A percentile compares a stretch with the other conserved stretches of the same genome.
These are phyloP conservation scores for Euura saliciscinereae DNA, from an alignment of 1,140 invertebrate species.

Conservation along the genomic window DNA sequence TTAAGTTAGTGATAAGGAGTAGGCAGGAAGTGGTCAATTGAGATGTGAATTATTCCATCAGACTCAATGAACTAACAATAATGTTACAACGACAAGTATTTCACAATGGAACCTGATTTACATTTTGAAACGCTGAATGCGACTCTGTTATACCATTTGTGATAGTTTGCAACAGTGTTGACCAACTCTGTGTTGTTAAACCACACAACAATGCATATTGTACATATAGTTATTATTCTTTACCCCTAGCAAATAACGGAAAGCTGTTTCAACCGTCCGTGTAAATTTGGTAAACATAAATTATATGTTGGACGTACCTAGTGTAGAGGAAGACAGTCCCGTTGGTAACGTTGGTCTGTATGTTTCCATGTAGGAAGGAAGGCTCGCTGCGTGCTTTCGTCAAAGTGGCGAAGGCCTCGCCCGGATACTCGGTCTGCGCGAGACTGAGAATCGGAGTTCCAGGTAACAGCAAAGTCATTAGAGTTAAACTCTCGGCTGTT, in stretches of 20 bases:
- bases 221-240: no score
- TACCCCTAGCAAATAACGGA: no score
- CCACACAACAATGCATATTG: no score
- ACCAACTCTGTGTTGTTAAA: no score
- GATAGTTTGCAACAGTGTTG: no score
- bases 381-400: slow-evolving; percentile 39
- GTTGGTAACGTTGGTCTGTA: slow-evolving; percentile 54
- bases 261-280: no score
- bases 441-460: slow-evolving; percentile 73
- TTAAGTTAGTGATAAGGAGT: slow-evolving; percentile 17
- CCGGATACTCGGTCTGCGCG: slow-evolving; percentile 57
- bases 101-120: slow-evolving; percentile 13
- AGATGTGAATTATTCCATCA: slow-evolving; percentile 22
- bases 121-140: no score
- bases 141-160: no score
- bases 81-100: slow-evolving; percentile 11
- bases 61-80: slow-evolving; percentile 11
- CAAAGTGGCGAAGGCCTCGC: slow-evolving; percentile 39
- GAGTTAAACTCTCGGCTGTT: slow-evolving; percentile 63
- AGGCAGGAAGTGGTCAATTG: slow-evolving; percentile 29
- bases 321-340: slow-evolving; percentile 66
- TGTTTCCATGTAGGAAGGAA: slow-evolving; percentile 66
- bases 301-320: slow-evolving; percentile 56
- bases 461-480: slow-evolving; percentile 73
- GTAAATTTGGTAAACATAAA: no score